These are phyloP conservation scores for Sturnus vulgaris DNA, from an alignment of 2,113 vertebrate species.

Conservation along the genomic window DNA sequence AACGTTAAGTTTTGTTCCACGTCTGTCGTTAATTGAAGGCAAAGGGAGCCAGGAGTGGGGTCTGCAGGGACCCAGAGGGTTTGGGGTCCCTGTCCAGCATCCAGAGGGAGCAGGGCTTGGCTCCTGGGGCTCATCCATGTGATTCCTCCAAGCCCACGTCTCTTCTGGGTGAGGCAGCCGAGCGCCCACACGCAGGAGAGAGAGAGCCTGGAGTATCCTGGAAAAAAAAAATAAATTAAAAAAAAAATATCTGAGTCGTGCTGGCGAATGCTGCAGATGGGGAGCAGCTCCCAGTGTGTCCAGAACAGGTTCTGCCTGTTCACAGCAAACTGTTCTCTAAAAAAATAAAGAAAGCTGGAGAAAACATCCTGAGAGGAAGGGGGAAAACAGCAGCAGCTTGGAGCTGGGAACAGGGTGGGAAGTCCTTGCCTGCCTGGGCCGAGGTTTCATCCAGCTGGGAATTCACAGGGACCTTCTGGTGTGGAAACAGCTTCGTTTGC, in stretches of 20 bases:
- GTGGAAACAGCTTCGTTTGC: background rate
- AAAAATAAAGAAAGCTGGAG: background rate
- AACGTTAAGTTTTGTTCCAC: background rate
- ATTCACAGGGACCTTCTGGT: background rate
- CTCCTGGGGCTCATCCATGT: background rate
- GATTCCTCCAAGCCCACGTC: background rate
- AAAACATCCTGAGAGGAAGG: background rate
- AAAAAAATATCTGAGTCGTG: background rate
- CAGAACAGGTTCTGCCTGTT: constrained; percentile 49
- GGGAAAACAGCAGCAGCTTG: background rate
- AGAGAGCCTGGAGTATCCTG: background rate
- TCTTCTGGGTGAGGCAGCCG: background rate
- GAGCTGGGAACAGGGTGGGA: background rate
- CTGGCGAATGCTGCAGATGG: background rate
- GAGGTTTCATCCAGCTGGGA: background rate
- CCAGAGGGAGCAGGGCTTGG: background rate
- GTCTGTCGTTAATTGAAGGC: background rate
- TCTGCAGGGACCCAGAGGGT: background rate
- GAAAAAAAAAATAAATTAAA: too few relatives aligned
- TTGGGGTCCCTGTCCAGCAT: background rate
- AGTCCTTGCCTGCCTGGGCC: background rate
- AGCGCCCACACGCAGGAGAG: background rate
- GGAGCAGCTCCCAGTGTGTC: background rate
- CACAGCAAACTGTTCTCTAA: background rate
- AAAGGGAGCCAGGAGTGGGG: background rate